These are phyloP conservation scores for Rhodinocichla rosea DNA, from an alignment of 2,113 vertebrate species.

Conservation along the genomic window DNA sequence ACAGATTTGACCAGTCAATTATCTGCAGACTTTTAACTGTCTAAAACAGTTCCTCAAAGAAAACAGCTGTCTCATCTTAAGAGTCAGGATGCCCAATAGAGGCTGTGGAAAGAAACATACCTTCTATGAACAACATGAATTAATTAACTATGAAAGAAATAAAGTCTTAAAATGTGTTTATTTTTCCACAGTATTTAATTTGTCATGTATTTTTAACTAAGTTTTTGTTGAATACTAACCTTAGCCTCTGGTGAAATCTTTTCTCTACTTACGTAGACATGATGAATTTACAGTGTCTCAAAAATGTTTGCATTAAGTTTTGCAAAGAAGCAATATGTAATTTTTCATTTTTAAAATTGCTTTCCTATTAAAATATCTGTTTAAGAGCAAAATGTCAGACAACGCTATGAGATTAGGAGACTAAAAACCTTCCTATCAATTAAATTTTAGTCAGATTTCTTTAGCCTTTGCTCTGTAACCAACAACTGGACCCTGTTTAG, in stretches of 20 bases:
- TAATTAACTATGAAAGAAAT: neutral
- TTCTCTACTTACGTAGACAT: neutral
- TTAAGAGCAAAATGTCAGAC: neutral
- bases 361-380: neutral
- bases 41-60: constrained; percentile 1
- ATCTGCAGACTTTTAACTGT: neutral
- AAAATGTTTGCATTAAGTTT: neutral
- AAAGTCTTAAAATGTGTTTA: neutral
- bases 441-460: neutral
- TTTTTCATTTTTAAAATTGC: neutral
- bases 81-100: neutral
- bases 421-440: neutral
- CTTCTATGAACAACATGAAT: neutral
- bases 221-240: neutral
- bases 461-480: neutral
- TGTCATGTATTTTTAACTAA: neutral
- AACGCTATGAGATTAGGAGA: neutral
- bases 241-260: neutral
- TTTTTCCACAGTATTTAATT: neutral
- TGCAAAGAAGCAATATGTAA: neutral
- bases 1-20: neutral
- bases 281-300: accelerated
- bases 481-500: neutral
- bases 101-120: neutral
- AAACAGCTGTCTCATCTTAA: neutral